These are phyloP conservation scores for Echinarachnius parma DNA, from an alignment of 53 echinoderm and acorn worm species.

Conservation along the genomic window DNA sequence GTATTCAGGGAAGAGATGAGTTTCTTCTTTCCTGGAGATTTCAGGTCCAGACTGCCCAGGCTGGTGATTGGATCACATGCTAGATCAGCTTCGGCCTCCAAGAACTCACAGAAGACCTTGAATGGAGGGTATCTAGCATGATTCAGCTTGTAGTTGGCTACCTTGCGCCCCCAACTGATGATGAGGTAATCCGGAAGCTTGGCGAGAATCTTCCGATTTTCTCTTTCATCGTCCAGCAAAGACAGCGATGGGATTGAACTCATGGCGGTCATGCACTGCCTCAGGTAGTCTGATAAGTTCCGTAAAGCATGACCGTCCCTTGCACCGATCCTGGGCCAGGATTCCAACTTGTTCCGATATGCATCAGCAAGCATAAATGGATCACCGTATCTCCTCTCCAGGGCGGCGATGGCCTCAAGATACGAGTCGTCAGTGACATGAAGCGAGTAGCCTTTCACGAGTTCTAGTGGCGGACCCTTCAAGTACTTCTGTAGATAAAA, in stretches of 20 bases:
- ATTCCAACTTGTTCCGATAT: slow-evolving; percentile 45
- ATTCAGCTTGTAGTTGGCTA: not conserved
- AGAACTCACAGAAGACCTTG: not conserved
- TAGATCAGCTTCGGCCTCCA: not conserved
- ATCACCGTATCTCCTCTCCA: slow-evolving; percentile 52
- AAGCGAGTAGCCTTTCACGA: slow-evolving; percentile 43
- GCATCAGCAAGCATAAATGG: slow-evolving; percentile 47
- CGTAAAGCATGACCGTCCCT: slow-evolving; percentile 46
- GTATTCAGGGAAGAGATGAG: not conserved
- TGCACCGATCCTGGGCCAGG: slow-evolving; percentile 44
- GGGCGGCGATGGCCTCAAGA: slow-evolving; percentile 26
- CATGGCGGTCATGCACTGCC: slow-evolving; percentile 49
- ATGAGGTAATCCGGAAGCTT: slow-evolving; percentile 51
- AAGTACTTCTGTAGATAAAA: slow-evolving; percentile 46
- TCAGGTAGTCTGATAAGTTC: slow-evolving; percentile 39
- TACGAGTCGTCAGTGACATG: slow-evolving; percentile 17
- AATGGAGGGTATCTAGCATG: not conserved
- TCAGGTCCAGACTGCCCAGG: slow-evolving; percentile 1
- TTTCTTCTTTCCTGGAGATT: not conserved
- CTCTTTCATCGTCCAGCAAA: slow-evolving; percentile 52
- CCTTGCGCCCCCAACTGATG: slow-evolving; percentile 30
- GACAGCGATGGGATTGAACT: slow-evolving; percentile 21
- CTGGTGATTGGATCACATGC: slow-evolving; percentile 17
- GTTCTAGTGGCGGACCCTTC: slow-evolving; percentile 24
- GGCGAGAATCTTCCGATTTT: slow-evolving; percentile 48